Evolutionary conservation across 2,113 vertebrate species (phyloP).

Genomic region (Emydura subglobosa): DNA sequence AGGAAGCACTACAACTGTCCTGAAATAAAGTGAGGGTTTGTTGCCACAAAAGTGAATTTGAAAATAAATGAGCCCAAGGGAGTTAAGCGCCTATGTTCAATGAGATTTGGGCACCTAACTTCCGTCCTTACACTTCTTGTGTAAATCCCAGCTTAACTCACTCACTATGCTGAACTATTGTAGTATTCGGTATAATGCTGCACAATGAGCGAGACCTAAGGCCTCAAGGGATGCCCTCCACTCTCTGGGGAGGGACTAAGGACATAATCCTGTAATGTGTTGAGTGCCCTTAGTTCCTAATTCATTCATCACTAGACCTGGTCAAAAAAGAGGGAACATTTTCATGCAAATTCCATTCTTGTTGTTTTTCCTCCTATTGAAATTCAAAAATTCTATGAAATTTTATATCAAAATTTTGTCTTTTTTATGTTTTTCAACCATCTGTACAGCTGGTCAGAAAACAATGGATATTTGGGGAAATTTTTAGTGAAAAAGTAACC

Average conservation of each 20-base stretch:
- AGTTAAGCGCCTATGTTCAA: background rate
- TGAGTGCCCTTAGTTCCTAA: background rate
- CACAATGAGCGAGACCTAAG: background rate
- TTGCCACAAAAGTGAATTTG: background rate
- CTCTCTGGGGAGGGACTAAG: background rate
- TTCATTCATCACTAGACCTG: rapidly evolving
- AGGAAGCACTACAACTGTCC: background rate
- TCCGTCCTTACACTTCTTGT: background rate
- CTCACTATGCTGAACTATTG: background rate
- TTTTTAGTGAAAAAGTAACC: too few relatives aligned
- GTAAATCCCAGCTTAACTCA: background rate
- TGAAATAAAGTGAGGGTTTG: background rate
- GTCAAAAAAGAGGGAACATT: rapidly evolving
- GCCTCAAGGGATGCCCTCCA: background rate
- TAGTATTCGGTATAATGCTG: background rate
- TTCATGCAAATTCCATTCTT: background rate
- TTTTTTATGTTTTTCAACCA: background rate
- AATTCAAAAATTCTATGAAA: background rate
- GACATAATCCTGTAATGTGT: background rate
- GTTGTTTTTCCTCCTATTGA: background rate
- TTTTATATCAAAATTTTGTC: background rate
- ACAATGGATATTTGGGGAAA: background rate
- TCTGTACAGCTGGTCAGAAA: background rate
- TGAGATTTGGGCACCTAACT: background rate
- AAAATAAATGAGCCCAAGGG: background rate